Conservation (phyloP, 23 tunicate genomes). For the Styela clava region DNA sequence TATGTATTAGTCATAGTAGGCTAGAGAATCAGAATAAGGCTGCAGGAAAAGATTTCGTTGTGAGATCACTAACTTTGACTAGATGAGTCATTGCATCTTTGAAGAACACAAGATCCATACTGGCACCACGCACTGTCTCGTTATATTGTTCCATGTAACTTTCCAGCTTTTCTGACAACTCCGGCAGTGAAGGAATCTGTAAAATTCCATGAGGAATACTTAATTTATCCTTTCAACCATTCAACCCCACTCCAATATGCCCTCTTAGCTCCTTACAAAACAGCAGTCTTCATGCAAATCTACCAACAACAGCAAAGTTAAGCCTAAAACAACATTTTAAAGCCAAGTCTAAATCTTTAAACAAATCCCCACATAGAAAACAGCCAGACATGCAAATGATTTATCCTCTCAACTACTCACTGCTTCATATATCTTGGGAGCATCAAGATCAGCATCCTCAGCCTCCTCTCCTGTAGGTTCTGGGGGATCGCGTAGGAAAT, state of each 20-base stretch:
- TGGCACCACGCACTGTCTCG: slow-evolving; percentile 91
- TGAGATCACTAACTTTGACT: slow-evolving; percentile 60
- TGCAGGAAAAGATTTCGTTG: no score
- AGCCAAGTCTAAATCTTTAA: neutral
- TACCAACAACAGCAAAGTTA: neutral
- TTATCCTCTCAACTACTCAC: slow-evolving; percentile 14
- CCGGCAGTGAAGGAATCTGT: slow-evolving; percentile 38
- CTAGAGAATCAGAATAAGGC: no score
- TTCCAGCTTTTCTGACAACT: slow-evolving; percentile 67
- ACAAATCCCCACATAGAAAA: neutral
- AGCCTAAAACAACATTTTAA: no score
- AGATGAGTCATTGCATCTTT: slow-evolving; percentile 99
- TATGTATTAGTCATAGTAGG: no score
- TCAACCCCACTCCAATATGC: no score
- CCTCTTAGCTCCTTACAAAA: no score
- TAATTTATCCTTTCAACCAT: no score
- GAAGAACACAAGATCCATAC: slow-evolving; percentile 99
- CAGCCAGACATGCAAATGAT: neutral
- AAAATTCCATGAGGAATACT: no score
- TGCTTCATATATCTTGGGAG: slow-evolving; percentile 97
- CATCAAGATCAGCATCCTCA: slow-evolving; percentile 92
- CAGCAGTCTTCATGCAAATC: neutral
- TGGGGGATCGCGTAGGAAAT: slow-evolving; percentile 96
- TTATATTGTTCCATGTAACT: slow-evolving; percentile 87
- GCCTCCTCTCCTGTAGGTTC: slow-evolving; percentile 96